Percentiles rank a stretch among this genome's conserved stretches.
Conservation (phyloP, 64 coral and sea anemone genomes). For the Pocillopora damicornis region DNA sequence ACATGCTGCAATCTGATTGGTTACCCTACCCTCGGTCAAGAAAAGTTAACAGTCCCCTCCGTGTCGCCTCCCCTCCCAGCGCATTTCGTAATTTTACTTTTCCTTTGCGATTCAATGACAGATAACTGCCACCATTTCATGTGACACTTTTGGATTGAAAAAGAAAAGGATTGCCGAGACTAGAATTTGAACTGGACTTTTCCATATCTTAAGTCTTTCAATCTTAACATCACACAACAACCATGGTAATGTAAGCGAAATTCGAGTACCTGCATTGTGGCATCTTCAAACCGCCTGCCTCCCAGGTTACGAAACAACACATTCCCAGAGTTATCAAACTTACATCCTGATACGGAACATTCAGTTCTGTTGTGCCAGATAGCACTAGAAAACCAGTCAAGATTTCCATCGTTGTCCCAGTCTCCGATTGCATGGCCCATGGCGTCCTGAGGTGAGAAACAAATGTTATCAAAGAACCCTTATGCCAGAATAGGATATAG, state of each 20-base stretch:
- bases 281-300: slow-evolving; percentile 55
- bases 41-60: not conserved
- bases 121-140: no score
- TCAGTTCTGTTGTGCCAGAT: slow-evolving; percentile 82
- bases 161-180: no score
- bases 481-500: no score
- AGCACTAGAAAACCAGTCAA: slow-evolving; percentile 95
- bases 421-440: slow-evolving; percentile 97
- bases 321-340: slow-evolving; percentile 81
- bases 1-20: no score
- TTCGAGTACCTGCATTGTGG: slow-evolving; percentile 47
- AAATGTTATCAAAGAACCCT: not conserved
- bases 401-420: slow-evolving; percentile 76
- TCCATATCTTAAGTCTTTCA: no score
- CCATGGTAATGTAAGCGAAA: no score
- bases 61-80: no score
- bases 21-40: not conserved
- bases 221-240: no score
- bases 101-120: no score
- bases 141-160: no score
- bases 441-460: slow-evolving; percentile 53
- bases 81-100: no score
- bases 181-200: no score
- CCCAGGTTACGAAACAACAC: slow-evolving; percentile 82
- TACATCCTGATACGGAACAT: slow-evolving; percentile 65